Evolutionary conservation across 2,113 vertebrate genomes (phyloP), one percentile per base, ranked within the genome.

Genomic region (Gymnarchus niloticus): DNA sequence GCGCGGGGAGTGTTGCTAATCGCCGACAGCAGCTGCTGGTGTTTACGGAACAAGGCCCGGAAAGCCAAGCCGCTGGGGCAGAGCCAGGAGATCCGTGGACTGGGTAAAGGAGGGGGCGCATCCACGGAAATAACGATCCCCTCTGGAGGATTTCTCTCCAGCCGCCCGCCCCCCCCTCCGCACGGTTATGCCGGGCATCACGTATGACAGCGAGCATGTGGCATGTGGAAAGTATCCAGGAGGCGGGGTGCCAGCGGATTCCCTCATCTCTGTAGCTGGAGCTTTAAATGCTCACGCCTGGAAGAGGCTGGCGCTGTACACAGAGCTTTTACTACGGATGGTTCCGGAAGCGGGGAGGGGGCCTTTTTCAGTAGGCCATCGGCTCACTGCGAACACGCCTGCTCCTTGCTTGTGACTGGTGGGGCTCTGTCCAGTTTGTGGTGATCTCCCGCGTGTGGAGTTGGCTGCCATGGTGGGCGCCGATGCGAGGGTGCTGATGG

Each of bases 151-250:
- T 89, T 84, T 87, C 88, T 89, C 87, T 65, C 87, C 76, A 76
- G 7, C 81, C 86, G 85, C 88, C 85, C 88, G 88, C 89, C 88
- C 86, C 88, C 76, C 54, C 88, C 81, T 89, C 90, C 65, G 87
- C 59, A 87, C 89, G 89, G 91, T 91, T 89, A 88, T 48, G 85
- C 90, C 81, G 86, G 89, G 91, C 90, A 89, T 94, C 87, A 28
- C 86, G 89, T 91, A 91, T 93, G 94, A 94, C 94, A 94, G 92
- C 91, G 89, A 94, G 91, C 94, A 94, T 94, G 94, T 93, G 94
- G 93, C 89, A 91, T 89, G 91, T 93, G 93, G 93, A 95, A 92
- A 87, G 52, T 81, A 87, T 93, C 94, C 94, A 95, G 91, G 89
- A 93, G 77, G 88, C 88, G 49, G 85, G 48, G 69, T 87, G 93